Evolutionary conservation across 2,888 invertebrate genomes (phyloP).

Genomic region (Hydropsyche betteni): DNA sequence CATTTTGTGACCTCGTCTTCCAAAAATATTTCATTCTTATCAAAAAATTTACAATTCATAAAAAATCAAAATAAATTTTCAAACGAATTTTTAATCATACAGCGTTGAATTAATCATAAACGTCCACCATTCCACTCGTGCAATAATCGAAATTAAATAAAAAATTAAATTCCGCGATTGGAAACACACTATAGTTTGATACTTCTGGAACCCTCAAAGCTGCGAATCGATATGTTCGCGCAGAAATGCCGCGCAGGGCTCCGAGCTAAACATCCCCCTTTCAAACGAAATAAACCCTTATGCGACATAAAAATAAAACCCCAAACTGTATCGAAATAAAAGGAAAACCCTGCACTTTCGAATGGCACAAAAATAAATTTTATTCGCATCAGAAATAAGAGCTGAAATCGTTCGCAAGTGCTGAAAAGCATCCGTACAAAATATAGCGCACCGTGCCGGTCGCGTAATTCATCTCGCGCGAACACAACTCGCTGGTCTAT

Average conservation of each 20-base stretch:
- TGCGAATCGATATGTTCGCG: conserved; percentile 46
- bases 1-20: too few relatives aligned
- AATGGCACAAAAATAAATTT: background rate
- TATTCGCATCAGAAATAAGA: background rate
- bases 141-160: too few relatives aligned
- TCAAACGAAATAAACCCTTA: background rate
- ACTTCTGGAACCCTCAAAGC: conserved; percentile 40
- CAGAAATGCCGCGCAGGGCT: conserved; percentile 45
- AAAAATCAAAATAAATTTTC: too few relatives aligned
- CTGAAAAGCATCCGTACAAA: conserved; percentile 20
- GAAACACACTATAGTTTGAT: conserved; percentile 26
- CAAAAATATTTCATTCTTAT: too few relatives aligned
- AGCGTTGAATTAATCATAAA: too few relatives aligned
- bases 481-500: conserved; percentile 25
- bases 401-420: background rate
- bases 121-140: too few relatives aligned
- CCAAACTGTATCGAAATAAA: background rate
- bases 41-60: too few relatives aligned
- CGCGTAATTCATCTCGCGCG: conserved; percentile 31
- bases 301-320: background rate
- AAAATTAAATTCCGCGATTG: background rate
- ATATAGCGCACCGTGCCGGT: conserved; percentile 26
- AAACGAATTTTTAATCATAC: too few relatives aligned
- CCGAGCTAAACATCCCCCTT: background rate
- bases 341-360: too few relatives aligned